Conservation (phyloP, 1,140 invertebrate species). For the Hormaphis cornu region DNA sequence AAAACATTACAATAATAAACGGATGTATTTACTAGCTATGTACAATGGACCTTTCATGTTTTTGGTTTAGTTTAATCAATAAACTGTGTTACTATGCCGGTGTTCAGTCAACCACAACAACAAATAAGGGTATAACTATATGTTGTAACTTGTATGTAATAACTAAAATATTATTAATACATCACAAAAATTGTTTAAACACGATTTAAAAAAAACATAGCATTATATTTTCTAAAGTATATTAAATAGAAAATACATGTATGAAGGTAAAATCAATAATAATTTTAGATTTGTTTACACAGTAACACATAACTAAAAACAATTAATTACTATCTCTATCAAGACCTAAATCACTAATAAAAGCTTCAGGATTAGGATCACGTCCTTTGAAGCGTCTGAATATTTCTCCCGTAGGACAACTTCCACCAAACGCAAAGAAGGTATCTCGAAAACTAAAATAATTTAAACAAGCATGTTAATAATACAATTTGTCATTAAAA, state of each 20-base stretch:
- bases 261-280: neutral
- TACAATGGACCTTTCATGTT: neutral
- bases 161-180: no score
- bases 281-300: neutral
- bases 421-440: slow-evolving; percentile 73
- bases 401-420: slow-evolving; percentile 65
- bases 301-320: slow-evolving; percentile 2
- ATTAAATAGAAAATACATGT: slow-evolving; percentile 1
- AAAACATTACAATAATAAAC: neutral
- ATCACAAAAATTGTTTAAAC: neutral
- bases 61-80: slow-evolving; percentile 5
- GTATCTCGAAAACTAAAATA: slow-evolving; percentile 65
- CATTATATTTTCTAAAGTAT: neutral
- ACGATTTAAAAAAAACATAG: neutral
- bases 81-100: neutral
- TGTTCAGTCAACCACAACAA: neutral
- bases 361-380: slow-evolving; percentile 74
- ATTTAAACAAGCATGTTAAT: slow-evolving; percentile 25
- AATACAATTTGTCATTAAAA: neutral
- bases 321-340: slow-evolving; percentile 19
- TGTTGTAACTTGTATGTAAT: no score
- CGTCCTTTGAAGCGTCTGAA: slow-evolving; percentile 83
- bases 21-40: neutral
- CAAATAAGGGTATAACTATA: no score
- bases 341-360: slow-evolving; percentile 55